Evolutionary conservation across 2,113 vertebrate genomes (phyloP).

Genomic region (Colinus virginianus): DNA sequence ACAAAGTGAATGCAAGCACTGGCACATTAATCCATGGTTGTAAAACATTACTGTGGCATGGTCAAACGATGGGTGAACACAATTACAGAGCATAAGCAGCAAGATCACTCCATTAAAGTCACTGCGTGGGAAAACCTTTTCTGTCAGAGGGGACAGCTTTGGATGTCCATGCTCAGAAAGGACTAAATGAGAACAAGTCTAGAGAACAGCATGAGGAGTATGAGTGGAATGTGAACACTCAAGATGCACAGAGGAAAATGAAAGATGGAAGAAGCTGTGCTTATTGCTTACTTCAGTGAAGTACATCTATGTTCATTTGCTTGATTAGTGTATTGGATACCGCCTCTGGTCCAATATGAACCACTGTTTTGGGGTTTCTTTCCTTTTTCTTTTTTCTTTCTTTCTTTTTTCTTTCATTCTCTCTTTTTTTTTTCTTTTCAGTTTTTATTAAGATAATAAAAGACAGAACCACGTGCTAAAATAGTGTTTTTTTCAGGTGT

Average conservation of each 20-base stretch:
- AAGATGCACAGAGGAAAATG: neutral
- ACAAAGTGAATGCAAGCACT: neutral
- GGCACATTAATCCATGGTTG: neutral
- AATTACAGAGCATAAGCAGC: neutral
- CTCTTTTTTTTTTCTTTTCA: fast-evolving
- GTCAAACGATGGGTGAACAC: fast-evolving
- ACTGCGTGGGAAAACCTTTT: fast-evolving
- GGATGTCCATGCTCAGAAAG: neutral
- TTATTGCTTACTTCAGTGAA: neutral
- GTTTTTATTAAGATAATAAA: neutral
- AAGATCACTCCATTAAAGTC: neutral
- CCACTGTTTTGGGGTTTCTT: neutral
- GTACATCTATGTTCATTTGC: neutral
- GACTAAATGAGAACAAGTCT: neutral
- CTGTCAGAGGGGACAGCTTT: neutral
- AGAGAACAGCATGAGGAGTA: neutral
- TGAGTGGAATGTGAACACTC: neutral
- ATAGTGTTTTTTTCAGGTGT: neutral
- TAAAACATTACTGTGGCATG: fast-evolving
- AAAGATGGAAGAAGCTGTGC: neutral
- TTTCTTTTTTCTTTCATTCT: neutral
- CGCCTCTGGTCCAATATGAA: neutral
- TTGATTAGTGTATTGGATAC: neutral
- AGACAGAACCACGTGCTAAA: neutral
- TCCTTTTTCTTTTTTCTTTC: no score